Evolutionary conservation across 30 jellyfish, hydroid and myxozoan species (phyloP).

Genomic region (Cassiopea xamachana): DNA sequence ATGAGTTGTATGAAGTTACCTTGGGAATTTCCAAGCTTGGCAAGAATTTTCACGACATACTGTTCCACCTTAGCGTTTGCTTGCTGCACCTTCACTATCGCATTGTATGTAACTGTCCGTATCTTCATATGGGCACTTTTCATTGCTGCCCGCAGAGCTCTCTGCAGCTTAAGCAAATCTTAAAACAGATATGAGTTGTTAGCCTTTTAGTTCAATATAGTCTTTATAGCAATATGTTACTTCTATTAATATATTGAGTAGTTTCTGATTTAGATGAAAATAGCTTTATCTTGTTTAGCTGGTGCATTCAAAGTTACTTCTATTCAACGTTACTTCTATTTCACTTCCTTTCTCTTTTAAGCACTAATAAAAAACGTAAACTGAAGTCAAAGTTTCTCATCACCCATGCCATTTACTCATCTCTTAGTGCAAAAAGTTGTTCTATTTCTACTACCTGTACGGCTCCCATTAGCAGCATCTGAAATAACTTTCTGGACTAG

Average conservation of each 20-base stretch:
- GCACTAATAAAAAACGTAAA: too few species aligned
- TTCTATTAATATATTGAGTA: too few species aligned
- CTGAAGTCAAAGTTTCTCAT: too few species aligned
- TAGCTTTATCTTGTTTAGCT: too few species aligned
- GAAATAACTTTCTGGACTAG: constrained; percentile 20
- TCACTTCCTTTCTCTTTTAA: too few species aligned
- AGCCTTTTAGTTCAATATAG: background rate
- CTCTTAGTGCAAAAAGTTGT: too few species aligned
- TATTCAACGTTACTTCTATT: too few species aligned
- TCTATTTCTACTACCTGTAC: constrained; percentile 9
- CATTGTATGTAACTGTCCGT: background rate
- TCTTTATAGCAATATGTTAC: too few species aligned
- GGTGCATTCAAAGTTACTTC: too few species aligned
- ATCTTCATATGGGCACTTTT: constrained; percentile 16
- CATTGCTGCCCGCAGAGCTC: background rate
- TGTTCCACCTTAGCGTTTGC: constrained; percentile 13
- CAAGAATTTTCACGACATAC: background rate
- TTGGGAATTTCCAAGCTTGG: constrained; percentile 13
- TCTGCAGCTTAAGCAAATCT: background rate
- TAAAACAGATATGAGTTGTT: background rate
- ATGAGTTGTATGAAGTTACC: background rate
- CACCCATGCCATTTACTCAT: too few species aligned
- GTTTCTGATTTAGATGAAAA: too few species aligned
- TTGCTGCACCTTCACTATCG: constrained; percentile 18
- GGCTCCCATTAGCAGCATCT: constrained; percentile 31